These are phyloP conservation scores for Endotricha flammealis DNA, from an alignment of 2,888 invertebrate species.

Conservation along the genomic window DNA sequence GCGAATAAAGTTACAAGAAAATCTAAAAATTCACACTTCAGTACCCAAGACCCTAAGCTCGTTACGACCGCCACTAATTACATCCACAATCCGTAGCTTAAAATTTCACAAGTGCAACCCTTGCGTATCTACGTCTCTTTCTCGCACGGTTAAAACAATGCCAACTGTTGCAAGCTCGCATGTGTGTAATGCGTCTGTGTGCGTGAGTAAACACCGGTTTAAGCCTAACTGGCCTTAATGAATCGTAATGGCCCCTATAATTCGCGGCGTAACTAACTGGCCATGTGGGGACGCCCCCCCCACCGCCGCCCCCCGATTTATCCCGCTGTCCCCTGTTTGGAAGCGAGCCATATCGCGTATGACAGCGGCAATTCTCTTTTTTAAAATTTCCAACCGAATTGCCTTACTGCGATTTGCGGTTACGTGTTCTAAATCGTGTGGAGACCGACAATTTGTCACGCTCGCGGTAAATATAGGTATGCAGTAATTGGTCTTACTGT, in stretches of 20 bases:
- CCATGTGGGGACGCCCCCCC: conserved; percentile 64
- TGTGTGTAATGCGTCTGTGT: conserved; percentile 42
- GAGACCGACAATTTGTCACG: conserved; percentile 42
- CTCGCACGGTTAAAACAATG: conserved; percentile 50
- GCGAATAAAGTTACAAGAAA: conserved; percentile 23
- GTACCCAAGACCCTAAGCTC: conserved; percentile 56
- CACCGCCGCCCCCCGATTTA: conserved; percentile 27
- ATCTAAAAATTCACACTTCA: conserved; percentile 56
- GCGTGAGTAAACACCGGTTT: conserved; percentile 78
- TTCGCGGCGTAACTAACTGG: conserved; percentile 80
- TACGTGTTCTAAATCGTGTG: conserved; percentile 49
- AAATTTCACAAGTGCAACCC: conserved; percentile 58
- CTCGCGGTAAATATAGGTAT: conserved; percentile 16
- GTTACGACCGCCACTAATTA: conserved; percentile 67
- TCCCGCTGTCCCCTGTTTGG: conserved; percentile 47
- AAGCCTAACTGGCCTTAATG: conserved; percentile 80
- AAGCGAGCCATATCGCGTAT: conserved; percentile 74
- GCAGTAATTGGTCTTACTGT: conserved; percentile 9
- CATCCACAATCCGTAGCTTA: conserved; percentile 62
- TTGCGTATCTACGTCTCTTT: conserved; percentile 39
- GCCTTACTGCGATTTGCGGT: conserved; percentile 62
- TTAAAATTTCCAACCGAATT: conserved; percentile 64
- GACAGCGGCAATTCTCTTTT: conserved; percentile 71
- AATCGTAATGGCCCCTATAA: conserved; percentile 80
- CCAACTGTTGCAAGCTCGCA: conserved; percentile 49